Evolutionary conservation across 2,888 invertebrate genomes (phyloP), one percentile per base, ranked within the genome.

Genomic region (Escarpia spicata): DNA sequence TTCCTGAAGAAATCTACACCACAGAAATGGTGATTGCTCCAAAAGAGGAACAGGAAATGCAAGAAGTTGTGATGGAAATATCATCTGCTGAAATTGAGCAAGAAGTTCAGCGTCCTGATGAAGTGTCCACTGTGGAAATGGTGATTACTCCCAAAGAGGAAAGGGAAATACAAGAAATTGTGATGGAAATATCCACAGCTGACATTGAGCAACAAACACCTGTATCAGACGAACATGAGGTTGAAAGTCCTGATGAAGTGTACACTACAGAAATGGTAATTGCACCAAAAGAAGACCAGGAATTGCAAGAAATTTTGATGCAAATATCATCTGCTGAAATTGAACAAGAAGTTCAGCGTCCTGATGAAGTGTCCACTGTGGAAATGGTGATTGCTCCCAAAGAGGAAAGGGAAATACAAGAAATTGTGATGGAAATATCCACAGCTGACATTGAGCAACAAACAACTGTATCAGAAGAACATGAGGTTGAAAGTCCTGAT

Each of bases 201-300:
- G 93, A 92, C 12, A 91, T 92, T 52, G 91, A 75, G 44, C 92
- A 93, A 90, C 93, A 91, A 75, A 93, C 93, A 75, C 90, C 52
- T 90, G 93, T 93, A 58, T 31, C n/a, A 12, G 89, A 89, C 26
- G 92, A 91, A 37, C 52, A 2, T 91, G 91, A 44, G 0, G 26
- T 52, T 91, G 91, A 91, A 45, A 44, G 15, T 52, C 12, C 26
- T 44, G 45, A 26, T 8, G 91, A 91, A 44, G 52, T 92, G 26
- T 44, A 92, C 1, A 43, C 93, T 43, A 44, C 93, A 2, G 93
- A 93, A 45, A 91, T 93, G 15, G 43, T 44, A 26, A 75, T 92
- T 58, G 91, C 93, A 19, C 44, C 45, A 3, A 90, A 92, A 44
- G 92, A 93, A 0, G 93, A 92, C 52, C 58, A 52, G 43, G 91